Evolutionary conservation across 2,797 vertebrate species (phyloP).

Genomic region (Lateolabrax maculatus): DNA sequence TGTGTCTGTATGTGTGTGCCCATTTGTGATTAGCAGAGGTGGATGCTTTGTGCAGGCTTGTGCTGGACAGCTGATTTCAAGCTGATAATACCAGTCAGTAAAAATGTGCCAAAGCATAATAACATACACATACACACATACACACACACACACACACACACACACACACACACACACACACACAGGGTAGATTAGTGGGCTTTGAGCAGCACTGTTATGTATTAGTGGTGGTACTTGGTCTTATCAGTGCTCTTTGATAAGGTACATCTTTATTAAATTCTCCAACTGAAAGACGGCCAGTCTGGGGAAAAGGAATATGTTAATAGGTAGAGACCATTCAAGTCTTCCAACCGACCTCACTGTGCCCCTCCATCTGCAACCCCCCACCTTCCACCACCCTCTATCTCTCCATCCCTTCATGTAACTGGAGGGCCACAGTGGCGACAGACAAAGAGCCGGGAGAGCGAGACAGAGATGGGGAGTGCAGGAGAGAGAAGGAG

Average conservation of each 20-base stretch:
- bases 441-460: constrained; percentile 78
- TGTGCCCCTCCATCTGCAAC: constrained; percentile 77
- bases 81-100: constrained; percentile 84
- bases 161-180: constrained; percentile 22
- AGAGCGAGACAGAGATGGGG: constrained; percentile 65
- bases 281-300: constrained; percentile 90
- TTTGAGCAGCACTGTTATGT: constrained; percentile 92
- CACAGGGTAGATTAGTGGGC: constrained; percentile 88
- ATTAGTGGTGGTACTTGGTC: constrained; percentile 93
- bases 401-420: constrained; percentile 75
- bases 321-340: constrained; percentile 91
- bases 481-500: constrained; percentile 59
- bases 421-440: constrained; percentile 76
- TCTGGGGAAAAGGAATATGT: constrained; percentile 92
- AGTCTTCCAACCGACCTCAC: constrained; percentile 82
- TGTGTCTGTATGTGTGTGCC: constrained; percentile 67
- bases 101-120: constrained; percentile 89
- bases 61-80: constrained; percentile 91
- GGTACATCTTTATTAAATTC: constrained; percentile 99
- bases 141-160: constrained; percentile 21
- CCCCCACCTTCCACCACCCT: constrained; percentile 73
- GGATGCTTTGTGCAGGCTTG: constrained; percentile 83
- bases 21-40: constrained; percentile 62
- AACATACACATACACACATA: constrained; percentile 34
- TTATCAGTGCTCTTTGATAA: constrained; percentile 95